Base-by-base conservation (phyloP, 2,113 vertebrate genomes). In the Malurus cyaneus region DNA sequence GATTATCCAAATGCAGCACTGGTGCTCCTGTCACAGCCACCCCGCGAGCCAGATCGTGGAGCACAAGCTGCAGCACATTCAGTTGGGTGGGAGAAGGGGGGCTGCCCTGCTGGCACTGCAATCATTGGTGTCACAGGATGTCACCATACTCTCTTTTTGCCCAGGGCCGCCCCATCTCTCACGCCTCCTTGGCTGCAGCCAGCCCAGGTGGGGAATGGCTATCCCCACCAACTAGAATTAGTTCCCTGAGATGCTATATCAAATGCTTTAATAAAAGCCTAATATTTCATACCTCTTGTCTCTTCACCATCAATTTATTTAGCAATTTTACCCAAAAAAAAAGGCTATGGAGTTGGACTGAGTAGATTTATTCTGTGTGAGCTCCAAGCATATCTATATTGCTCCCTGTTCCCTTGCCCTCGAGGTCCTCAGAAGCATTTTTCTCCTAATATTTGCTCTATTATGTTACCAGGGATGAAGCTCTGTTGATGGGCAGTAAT, bases 371-470 rank as follows among this genome's bases (percentile, higher is more conserved):
- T 96, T 93, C 91, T 49, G 46, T 71, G 69, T 41, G 69, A 85
- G 84, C 89, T 94, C 61, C 2, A 6, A 92, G 73, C 53, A 93
- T 56, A 88, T 96, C 86, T 93, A 80, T 96, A 96, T 94, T 92
- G 81, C 73, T 96, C 93, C 89, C 74, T 15, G 5, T 85, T 96
- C 49, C 36, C 61, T 41, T 92, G 96, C 80, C 87, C 94, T 91
- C 1, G 5, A 94, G 95, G 91, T 94, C 87, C 74, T 94, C 61
- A 70, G 87, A 79, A 76, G 14, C 81, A 91, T 94, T 94, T 94
- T 95, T 92, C 94, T 97, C 74, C 82, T 92, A 92, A 79, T 92
- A 94, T 96, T 94, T 95, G 78, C 88, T 94, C 94, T 91, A 71
- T 92, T 95, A 81, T 88, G 92, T 92, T 89, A 91, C 84, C 74